phyloP scores from a whole-genome alignment of 1,140 invertebrate genomes.

The Pogonus chalceus region DNA sequence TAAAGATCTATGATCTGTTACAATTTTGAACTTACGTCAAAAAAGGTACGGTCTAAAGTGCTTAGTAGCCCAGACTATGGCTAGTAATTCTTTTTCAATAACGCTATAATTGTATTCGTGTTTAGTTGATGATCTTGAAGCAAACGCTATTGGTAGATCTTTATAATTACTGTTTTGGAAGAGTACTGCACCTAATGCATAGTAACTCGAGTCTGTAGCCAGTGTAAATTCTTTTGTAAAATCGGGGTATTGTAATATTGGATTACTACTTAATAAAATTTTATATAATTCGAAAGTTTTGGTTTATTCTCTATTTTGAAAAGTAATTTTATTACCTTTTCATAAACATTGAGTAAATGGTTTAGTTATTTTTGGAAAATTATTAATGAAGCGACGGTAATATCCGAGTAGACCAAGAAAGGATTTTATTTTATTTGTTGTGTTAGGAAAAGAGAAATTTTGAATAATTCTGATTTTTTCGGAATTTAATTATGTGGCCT shows the following conservation, averaged over 20 bases:
- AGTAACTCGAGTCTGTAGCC: constrained; percentile 15
- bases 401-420: constrained; percentile 31
- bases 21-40: constrained; percentile 11
- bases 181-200: constrained; percentile 16
- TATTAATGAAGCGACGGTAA: constrained; percentile 28
- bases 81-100: constrained; percentile 23
- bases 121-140: constrained; percentile 4
- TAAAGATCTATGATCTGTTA: constrained; percentile 23
- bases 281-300: constrained; percentile 19
- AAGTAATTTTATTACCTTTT: constrained; percentile 13
- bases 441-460: constrained; percentile 31
- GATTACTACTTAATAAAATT: constrained; percentile 13
- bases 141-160: constrained; percentile 9
- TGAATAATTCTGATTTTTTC: constrained; percentile 29
- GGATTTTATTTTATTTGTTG: constrained; percentile 31
- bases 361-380: constrained; percentile 26
- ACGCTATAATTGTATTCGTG: constrained; percentile 16
- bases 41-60: constrained; percentile 14
- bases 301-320: neutral
- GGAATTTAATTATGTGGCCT: constrained; percentile 33
- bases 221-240: constrained; percentile 16
- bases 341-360: constrained; percentile 26
- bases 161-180: constrained; percentile 15
- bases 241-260: constrained; percentile 20
- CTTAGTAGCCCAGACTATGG: constrained; percentile 15